phyloP scores from a whole-genome alignment of 1,140 invertebrate species.

The Pseudomyrmex concolor region DNA sequence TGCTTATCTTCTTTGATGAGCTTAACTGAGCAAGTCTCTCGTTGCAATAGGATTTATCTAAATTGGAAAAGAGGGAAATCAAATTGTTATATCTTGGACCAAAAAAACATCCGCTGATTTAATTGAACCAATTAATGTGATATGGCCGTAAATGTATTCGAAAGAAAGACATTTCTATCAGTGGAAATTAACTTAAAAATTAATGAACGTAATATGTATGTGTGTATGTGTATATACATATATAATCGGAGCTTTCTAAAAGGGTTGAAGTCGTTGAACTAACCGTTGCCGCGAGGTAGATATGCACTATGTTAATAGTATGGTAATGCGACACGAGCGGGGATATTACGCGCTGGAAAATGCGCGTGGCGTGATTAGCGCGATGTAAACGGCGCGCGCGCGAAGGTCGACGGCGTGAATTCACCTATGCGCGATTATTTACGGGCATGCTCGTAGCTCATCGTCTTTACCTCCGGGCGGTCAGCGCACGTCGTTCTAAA shows the following conservation, averaged over 20 bases:
- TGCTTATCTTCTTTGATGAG: too few species aligned
- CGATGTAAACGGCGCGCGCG: conserved; percentile 52
- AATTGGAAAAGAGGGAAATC: too few species aligned
- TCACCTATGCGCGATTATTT: conserved; percentile 62
- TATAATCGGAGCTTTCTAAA: neutral
- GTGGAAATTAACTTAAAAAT: conserved; percentile 22
- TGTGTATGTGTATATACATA: neutral
- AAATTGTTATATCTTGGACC: too few species aligned
- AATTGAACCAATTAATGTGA: too few species aligned
- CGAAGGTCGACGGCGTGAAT: conserved; percentile 51
- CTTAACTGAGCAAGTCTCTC: too few species aligned
- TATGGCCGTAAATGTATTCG: neutral
- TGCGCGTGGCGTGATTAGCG: conserved; percentile 52
- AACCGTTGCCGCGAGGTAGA: conserved; percentile 34
- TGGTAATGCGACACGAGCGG: conserved; percentile 56
- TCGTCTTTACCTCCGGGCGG: conserved; percentile 47
- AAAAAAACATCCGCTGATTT: too few species aligned
- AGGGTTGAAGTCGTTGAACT: conserved; percentile 50
- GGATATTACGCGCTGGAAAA: conserved; percentile 54
- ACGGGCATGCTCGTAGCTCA: conserved; percentile 43
- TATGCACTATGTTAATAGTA: conserved; percentile 56
- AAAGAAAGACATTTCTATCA: neutral
- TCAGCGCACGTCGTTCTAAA: conserved; percentile 50
- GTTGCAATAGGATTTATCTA: too few species aligned
- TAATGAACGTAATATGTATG: neutral